Evolutionary conservation across 2,888 invertebrate genomes (phyloP), one percentile per base, ranked within the genome.

Genomic region (Rugalucina vietnamica): DNA sequence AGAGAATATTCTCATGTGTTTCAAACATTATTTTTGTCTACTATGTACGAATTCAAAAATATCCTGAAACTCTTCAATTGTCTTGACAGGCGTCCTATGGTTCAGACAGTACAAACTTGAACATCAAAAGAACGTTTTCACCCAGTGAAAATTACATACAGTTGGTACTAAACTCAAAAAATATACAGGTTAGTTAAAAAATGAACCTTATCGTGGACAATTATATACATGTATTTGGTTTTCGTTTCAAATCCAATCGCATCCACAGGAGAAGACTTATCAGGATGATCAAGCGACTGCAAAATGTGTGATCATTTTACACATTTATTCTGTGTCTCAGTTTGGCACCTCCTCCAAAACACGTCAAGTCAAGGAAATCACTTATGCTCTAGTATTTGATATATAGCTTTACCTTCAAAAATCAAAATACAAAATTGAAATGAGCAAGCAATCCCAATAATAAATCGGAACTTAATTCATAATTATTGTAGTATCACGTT

Each of bases 61-160:
- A n/a, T n/a, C n/a, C n/a, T n/a, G n/a, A n/a, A n/a, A n/a, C n/a
- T n/a, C n/a, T n/a, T n/a, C n/a, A n/a, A 43, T 18, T 43, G 43
- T 12, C 18, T 43, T 43, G 3, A 29, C 24, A 60, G 60, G 60
- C 60, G 12, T 12, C 18, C 27, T 60, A 60, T 27, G 60, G 60
- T 29, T n/a, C 18, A 21, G 27, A 5, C 18, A 60, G 60, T 27
- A 39, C 76, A 1, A 82, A 79, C 60, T 75, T 77, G 65, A 73
- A n/a, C 14, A 76, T 92, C 0, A 49, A 76, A 24, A 93, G 91
- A 83, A 93, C 90, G 49, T 90, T 91, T 83, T 92, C 92, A 0
- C 92, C 91, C 1, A 91, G 92, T 84, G 84, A 90, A 65, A 91
- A 88, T 50, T 93, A 91, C 86, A 88, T 93, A 27, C 93, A 93